phyloP scores from a whole-genome alignment of 2,888 invertebrate genomes.

The Kuschelorhynchus macadamiae region DNA sequence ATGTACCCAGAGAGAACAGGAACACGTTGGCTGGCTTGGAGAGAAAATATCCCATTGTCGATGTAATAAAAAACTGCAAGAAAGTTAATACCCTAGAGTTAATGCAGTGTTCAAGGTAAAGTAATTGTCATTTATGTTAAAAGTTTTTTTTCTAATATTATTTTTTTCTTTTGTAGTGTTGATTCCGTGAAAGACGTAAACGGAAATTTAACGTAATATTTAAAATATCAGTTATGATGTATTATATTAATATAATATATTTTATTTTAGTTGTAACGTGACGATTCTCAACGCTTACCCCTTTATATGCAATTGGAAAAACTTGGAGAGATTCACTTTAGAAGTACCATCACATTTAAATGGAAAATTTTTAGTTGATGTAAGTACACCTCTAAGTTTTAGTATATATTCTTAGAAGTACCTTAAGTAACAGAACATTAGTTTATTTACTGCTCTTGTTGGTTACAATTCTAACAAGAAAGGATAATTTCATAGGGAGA shows the following conservation, averaged over 20 bases:
- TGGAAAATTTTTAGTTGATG: constrained; percentile 44
- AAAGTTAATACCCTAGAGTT: constrained; percentile 41
- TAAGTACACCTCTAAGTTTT: no score
- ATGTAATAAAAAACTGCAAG: constrained; percentile 44
- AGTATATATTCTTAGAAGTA: no score
- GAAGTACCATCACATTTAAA: constrained; percentile 42
- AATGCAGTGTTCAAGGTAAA: constrained; percentile 44
- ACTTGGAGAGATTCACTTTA: constrained; percentile 41
- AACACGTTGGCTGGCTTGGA: constrained; percentile 14
- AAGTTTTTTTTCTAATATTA: constrained; percentile 16
- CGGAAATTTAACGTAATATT: constrained; percentile 29
- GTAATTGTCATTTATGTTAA: constrained; percentile 4
- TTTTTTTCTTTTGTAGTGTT: constrained; percentile 23
- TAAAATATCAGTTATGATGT: background rate
- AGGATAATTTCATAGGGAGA: no score
- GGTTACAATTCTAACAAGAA: no score
- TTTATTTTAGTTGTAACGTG: constrained; percentile 48
- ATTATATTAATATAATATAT: background rate
- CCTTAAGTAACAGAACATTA: no score
- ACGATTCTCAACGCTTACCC: constrained; percentile 45
- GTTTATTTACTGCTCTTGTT: no score
- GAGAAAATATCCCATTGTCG: constrained; percentile 35
- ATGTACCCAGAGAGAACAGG: constrained; percentile 8
- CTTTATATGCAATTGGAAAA: constrained; percentile 35
- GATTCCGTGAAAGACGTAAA: constrained; percentile 6